phyloP scores from a whole-genome alignment of 2,888 invertebrate species.

The Ferrisia virgata region DNA sequence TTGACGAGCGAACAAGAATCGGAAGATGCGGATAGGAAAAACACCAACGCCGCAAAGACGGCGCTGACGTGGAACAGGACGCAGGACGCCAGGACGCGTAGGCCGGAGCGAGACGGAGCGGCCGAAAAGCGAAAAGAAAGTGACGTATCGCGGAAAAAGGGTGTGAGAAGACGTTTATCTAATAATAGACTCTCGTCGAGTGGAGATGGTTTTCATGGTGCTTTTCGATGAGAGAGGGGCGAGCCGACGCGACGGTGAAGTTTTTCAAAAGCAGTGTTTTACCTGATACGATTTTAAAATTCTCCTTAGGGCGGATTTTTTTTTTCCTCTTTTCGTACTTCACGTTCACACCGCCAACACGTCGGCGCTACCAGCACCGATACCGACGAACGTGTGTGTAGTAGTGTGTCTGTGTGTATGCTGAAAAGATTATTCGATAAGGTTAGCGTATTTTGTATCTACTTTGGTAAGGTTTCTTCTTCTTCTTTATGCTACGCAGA shows the following conservation, averaged over 20 bases:
- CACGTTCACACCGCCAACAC: not conserved
- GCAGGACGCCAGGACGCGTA: not conserved
- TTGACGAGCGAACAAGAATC: slow-evolving; percentile 15
- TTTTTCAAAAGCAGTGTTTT: not conserved
- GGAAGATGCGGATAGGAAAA: not conserved
- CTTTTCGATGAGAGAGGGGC: too few relatives aligned
- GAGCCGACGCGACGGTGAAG: not conserved
- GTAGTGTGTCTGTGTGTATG: not conserved
- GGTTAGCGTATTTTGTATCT: too few relatives aligned
- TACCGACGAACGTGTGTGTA: not conserved
- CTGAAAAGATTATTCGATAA: not conserved
- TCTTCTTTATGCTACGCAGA: too few relatives aligned
- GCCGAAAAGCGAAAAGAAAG: slow-evolving; percentile 34
- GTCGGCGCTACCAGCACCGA: not conserved
- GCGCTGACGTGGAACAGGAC: not conserved
- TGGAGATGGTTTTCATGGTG: not conserved
- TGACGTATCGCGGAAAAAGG: slow-evolving; percentile 37
- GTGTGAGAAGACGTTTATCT: slow-evolving; percentile 44
- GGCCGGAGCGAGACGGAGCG: not conserved
- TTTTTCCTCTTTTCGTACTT: not conserved
- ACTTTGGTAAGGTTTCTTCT: too few relatives aligned
- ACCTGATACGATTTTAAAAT: not conserved
- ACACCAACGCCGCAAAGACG: not conserved
- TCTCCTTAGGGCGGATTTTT: not conserved
- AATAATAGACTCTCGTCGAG: slow-evolving; percentile 44